phyloP scores from a whole-genome alignment of 2,113 vertebrate species.

The Myotis yumanensis region DNA sequence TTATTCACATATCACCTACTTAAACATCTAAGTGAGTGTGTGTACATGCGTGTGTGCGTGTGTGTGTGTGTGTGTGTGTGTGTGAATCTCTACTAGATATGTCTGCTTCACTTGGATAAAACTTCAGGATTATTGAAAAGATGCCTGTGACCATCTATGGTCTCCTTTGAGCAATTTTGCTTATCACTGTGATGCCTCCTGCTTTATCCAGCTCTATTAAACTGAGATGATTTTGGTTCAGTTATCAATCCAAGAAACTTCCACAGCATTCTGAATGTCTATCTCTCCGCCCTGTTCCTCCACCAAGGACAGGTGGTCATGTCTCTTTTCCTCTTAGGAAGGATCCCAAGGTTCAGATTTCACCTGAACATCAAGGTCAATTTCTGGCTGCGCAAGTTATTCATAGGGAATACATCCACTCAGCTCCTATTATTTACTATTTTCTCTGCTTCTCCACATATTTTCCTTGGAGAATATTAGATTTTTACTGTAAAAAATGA shows the following conservation, averaged over 20 bases:
- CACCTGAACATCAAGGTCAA: background rate
- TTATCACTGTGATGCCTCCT: background rate
- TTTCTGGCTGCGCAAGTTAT: background rate
- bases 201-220: background rate
- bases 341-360: background rate
- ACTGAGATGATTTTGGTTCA: background rate
- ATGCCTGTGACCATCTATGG: too few relatives aligned
- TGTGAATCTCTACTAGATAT: background rate
- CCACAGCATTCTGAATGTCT: background rate
- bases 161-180: background rate
- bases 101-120: background rate
- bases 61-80: background rate
- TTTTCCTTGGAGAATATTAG: background rate
- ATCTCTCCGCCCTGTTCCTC: background rate
- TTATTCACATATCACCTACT: background rate
- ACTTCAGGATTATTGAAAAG: background rate
- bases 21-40: background rate
- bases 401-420: background rate
- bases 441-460: background rate
- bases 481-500: background rate
- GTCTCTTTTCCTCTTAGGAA: background rate
- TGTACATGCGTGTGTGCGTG: background rate
- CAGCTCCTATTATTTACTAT: background rate
- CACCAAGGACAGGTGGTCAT: background rate
- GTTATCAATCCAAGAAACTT: background rate